Base-by-base conservation (phyloP, 2,888 invertebrate species). In the Abrostola triplasia region DNA sequence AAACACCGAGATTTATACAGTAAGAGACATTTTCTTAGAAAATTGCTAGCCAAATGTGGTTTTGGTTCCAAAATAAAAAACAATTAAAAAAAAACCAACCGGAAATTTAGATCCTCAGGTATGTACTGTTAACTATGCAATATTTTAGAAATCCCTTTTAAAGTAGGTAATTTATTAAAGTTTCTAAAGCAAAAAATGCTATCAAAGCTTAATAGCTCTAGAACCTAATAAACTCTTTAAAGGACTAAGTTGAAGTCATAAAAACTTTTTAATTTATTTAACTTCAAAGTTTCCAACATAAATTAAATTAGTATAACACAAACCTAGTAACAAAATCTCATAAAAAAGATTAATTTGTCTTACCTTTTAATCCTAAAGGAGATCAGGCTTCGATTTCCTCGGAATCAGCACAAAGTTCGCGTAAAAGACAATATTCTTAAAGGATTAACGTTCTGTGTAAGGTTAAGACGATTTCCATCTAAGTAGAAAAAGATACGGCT, bases 371-470 rank as follows among this genome's bases (percentile, higher is more conserved):
- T 75, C 70, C 55, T 59, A 13, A 53, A 60, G 58, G 41, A 64
- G 66, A 66, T 59, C 62, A 65, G 59, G 52, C 71, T 63, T 70
- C 73, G 65, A 77, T 75, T 76, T 62, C 66, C 57, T 36, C 61
- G 59, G 62, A 59, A 68, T 82, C 82, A 80, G 77, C 80, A 82
- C 66, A 70, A 79, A 80, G 73, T 76, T 76, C 65, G 77, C 79
- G 82, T 79, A 75, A 83, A 79, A 83, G 81, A 84, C 80, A 79
- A 80, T 81, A 77, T 77, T 80, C 81, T 83, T 79, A 80, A 72
- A 71, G 64, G 81, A 82, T 84, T 83, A 82, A 75, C 70, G 70
- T 74, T 44, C 70, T 73, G 64, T 77, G 70, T 70, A 80, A 75
- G 67, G 74, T 63, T 82, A 76, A 77, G 70, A 59, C 65, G 79